A percentile compares a stretch with the other conserved stretches of the same genome.
Evolutionary conservation across 2,888 invertebrate genomes (phyloP).

Genomic region (Pollenia griseotomentosa): DNA sequence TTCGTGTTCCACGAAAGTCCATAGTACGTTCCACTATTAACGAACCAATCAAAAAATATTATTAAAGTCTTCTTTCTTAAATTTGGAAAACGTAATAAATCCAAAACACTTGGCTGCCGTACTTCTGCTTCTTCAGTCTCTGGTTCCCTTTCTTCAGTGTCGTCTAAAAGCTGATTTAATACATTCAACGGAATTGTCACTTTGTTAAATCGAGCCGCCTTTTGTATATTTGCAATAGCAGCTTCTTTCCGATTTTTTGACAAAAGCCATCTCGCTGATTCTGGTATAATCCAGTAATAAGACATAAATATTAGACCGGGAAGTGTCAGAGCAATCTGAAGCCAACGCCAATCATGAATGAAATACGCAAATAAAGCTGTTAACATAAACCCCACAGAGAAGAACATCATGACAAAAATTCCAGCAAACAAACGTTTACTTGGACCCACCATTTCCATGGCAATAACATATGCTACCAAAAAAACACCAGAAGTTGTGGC

Average conservation of each 20-base stretch:
- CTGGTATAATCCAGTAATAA: constrained; percentile 91
- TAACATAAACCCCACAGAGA: constrained; percentile 89
- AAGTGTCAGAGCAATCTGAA: constrained; percentile 89
- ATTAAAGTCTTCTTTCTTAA: constrained; percentile 88
- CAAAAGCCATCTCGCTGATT: constrained; percentile 90
- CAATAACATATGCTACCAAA: constrained; percentile 91
- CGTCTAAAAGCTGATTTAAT: constrained; percentile 85
- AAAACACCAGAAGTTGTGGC: constrained; percentile 91
- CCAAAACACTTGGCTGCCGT: constrained; percentile 84
- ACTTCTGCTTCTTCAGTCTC: constrained; percentile 77
- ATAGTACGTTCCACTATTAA: constrained; percentile 91
- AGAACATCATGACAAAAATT: constrained; percentile 90
- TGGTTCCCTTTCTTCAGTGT: constrained; percentile 77
- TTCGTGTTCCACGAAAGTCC: constrained; percentile 91
- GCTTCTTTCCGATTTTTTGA: constrained; percentile 87
- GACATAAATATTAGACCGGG: constrained; percentile 88
- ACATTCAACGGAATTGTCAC: constrained; percentile 86
- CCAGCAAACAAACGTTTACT: constrained; percentile 88
- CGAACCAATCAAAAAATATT: constrained; percentile 91
- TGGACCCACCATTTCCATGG: constrained; percentile 91
- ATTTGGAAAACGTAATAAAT: constrained; percentile 87
- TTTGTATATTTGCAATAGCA: constrained; percentile 87
- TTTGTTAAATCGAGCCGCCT: constrained; percentile 88
- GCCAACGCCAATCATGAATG: constrained; percentile 88
- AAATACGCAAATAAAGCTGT: constrained; percentile 88